A percentile compares a stretch with the other conserved stretches of the same genome.
phyloP scores from a whole-genome alignment of 2,113 vertebrate species.

The Eptesicus fuscus region DNA sequence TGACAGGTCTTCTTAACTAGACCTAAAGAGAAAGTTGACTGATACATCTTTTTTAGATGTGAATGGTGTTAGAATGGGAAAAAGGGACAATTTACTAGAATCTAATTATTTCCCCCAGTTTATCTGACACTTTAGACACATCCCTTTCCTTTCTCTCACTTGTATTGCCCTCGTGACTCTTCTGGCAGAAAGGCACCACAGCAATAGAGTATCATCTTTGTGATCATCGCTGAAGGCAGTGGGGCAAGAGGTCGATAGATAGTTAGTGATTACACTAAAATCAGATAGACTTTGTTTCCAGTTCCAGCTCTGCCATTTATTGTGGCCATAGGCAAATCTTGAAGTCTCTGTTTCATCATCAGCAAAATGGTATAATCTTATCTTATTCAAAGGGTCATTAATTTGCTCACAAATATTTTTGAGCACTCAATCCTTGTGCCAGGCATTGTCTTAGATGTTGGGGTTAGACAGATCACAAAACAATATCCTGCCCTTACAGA shows the following conservation, averaged over 20 bases:
- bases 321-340: neutral
- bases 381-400: neutral
- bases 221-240: neutral
- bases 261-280: neutral
- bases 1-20: neutral
- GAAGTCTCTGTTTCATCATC: neutral
- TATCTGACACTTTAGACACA: neutral
- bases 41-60: neutral
- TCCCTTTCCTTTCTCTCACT: neutral
- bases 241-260: neutral
- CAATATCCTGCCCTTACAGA: neutral
- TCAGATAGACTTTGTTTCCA: neutral
- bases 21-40: neutral
- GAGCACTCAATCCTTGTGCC: neutral
- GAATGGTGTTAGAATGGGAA: neutral
- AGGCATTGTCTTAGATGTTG: neutral
- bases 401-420: neutral
- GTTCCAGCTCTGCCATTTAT: neutral
- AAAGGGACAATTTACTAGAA: neutral
- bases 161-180: neutral
- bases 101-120: neutral
- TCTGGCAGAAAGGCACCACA: neutral
- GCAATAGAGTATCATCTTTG: neutral
- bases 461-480: neutral
- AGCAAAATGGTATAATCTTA: neutral